Conservation (phyloP, 2,888 invertebrate genomes). For the Melinaea menophilus region DNA sequence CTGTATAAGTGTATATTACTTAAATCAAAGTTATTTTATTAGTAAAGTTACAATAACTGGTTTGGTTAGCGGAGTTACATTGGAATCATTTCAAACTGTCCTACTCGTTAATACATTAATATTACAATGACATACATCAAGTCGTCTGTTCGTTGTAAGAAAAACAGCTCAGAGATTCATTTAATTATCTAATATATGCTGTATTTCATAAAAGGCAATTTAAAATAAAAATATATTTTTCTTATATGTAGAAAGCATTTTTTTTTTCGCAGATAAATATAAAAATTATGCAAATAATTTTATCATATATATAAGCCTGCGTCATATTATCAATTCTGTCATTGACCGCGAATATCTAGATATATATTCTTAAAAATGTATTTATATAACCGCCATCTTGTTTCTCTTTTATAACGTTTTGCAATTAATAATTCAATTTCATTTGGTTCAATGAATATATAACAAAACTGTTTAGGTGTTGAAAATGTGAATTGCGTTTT, state of each 20-base stretch:
- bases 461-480: too few species aligned
- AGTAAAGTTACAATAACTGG: background rate
- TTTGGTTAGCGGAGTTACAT: background rate
- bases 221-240: background rate
- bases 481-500: too few species aligned
- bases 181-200: too few species aligned
- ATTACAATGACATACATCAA: conserved; percentile 2
- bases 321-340: conserved; percentile 15
- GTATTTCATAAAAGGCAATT: too few species aligned
- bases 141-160: background rate
- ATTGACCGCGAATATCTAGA: conserved; percentile 2
- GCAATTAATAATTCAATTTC: too few species aligned
- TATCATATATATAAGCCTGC: conserved; percentile 13
- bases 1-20: too few species aligned
- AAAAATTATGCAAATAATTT: conserved; percentile 14
- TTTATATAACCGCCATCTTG: background rate
- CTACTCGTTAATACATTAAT: background rate
- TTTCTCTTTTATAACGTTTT: background rate
- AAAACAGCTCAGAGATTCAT: background rate
- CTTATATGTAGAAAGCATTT: too few species aligned
- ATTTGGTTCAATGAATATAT: too few species aligned
- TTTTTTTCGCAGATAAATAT: too few species aligned
- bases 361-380: background rate
- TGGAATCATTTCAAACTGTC: conserved; percentile 4
- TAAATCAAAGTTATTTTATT: too few species aligned